phyloP scores from a whole-genome alignment of 2,113 vertebrate genomes.

The Rhabdomys dilectus region DNA sequence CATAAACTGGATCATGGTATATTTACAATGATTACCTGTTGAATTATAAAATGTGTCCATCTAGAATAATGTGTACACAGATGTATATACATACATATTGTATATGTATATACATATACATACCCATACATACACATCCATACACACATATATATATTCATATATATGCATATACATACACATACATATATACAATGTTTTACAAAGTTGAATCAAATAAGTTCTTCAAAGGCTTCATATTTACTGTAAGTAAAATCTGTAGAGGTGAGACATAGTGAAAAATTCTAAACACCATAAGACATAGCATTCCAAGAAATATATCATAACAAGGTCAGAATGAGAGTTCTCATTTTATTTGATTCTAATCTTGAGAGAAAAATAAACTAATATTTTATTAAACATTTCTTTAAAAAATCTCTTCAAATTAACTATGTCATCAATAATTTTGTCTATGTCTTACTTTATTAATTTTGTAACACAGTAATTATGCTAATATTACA shows the following conservation, averaged over 20 bases:
- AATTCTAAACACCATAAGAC: neutral
- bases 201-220: slow-evolving; percentile 6
- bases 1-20: neutral
- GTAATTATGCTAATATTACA: neutral
- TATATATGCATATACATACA: neutral
- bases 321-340: neutral
- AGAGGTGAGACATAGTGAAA: neutral
- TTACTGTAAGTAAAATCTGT: neutral
- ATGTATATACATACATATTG: neutral
- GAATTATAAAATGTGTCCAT: neutral
- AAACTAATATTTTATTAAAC: neutral
- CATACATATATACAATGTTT: neutral
- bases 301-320: neutral
- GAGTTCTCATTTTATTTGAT: neutral
- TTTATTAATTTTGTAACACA: neutral
- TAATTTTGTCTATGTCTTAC: neutral
- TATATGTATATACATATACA: neutral
- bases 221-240: neutral
- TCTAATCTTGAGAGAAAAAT: neutral
- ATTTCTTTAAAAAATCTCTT: neutral
- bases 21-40: neutral
- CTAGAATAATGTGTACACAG: neutral
- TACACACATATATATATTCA: neutral
- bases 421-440: neutral
- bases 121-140: neutral